Base-by-base conservation (phyloP, 2,113 vertebrate genomes). In the Epinephelus cyanopodus region DNA sequence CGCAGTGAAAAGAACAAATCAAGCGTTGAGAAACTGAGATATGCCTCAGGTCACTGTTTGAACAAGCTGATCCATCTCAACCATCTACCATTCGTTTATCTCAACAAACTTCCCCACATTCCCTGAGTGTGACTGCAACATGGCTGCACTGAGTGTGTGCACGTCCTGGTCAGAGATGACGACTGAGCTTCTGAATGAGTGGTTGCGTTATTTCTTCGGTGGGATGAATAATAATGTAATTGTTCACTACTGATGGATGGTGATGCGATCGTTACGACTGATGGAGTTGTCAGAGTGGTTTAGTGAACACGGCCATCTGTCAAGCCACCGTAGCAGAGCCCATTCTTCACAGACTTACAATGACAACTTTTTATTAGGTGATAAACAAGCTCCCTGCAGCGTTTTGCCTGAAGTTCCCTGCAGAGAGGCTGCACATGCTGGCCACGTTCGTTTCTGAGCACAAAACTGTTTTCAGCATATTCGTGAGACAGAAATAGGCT, bases 271-370 rank as follows among this genome's bases (percentile, higher is more conserved):
- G 19, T 57, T 29, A 33, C 48, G 18, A 77, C 72, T 85, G 82
- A 85, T 87, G 77, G 67, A 83, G 87, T 70, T 81, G 77, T 88
- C 78, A 68, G 67, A 1, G 17, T n/a, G 45, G 79, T 56, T 82
- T 77, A 73, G 78, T 60, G 67, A 90, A 65, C 50, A 45, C 75
- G 53, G 56, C 70, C 65, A 85, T 85, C 76, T 81, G 75, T 87
- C 87, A 64, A 14, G 27, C n/a, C 27, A 14, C 53, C 42, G 53
- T 5, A 63, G 77, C 73, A 45, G 21, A 39, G 52, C 57, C 66
- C 33, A 73, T 86, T 86, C 79, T 61, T 81, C 86, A 87, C 54
- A 61, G 23, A 39, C 37, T 33, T 37, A 48, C 48, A 54, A 68
- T 82, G 79, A 76, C 68, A 56, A 58, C 50, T 60, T 84, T 75